Percentiles rank a stretch among this genome's conserved stretches.
Evolutionary conservation across 2,888 invertebrate genomes (phyloP).

Genomic region (Hirtodrosophila alboralis): DNA sequence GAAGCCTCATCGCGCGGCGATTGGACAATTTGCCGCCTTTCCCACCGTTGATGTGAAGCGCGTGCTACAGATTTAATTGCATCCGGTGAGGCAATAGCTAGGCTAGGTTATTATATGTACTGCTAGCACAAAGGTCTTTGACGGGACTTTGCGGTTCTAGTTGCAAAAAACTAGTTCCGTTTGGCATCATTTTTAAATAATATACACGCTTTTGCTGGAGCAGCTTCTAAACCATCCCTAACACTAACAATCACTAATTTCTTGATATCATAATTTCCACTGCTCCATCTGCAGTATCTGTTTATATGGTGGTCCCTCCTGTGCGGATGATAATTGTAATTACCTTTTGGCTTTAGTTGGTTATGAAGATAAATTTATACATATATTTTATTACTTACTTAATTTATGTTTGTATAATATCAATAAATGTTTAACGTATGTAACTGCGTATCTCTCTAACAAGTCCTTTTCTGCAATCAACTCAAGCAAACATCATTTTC

Average conservation of each 20-base stretch:
- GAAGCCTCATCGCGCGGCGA: conserved; percentile 82
- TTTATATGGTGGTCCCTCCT: conserved; percentile 6
- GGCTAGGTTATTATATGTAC: conserved; percentile 33
- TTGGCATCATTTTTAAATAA: background rate
- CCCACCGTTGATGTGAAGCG: conserved; percentile 83
- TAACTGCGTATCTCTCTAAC: conserved; percentile 42
- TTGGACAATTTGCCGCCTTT: conserved; percentile 82
- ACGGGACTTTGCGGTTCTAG: too few species aligned
- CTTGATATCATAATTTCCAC: background rate
- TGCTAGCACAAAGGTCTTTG: conserved; percentile 54
- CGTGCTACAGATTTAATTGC: conserved; percentile 72
- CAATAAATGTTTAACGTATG: conserved; percentile 34
- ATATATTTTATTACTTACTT: conserved; percentile 26
- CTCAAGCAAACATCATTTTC: conserved; percentile 62
- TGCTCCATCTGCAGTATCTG: conserved; percentile 20
- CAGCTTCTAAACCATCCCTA: conserved; percentile 3
- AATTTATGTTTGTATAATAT: conserved; percentile 58
- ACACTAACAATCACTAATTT: conserved; percentile 25
- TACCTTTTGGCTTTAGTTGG: conserved; percentile 4
- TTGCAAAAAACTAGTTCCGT: too few species aligned
- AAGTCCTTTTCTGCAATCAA: conserved; percentile 55
- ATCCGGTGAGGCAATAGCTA: conserved; percentile 20
- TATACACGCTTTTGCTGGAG: conserved; percentile 13
- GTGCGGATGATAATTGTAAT: conserved; percentile 19
- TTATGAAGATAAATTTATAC: background rate